Base-by-base conservation (phyloP, 2,888 invertebrate species). In the Atherix ibis region DNA sequence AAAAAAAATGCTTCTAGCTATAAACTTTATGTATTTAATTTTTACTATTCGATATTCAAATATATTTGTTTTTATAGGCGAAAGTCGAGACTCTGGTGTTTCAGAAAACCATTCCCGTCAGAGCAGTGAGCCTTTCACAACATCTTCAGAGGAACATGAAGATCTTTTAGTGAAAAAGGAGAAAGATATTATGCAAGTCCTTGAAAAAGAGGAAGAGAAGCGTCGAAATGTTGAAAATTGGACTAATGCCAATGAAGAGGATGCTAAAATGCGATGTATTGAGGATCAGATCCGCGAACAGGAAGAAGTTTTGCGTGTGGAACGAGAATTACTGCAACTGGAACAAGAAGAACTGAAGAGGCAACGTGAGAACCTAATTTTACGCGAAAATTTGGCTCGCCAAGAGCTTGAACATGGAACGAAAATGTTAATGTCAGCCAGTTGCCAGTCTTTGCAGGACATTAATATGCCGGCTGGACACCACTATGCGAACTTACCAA, bases 81-180 rank as follows among this genome's bases (percentile, higher is more conserved):
- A 78, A 46, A 78, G 78, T 44, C 70, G 82, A 35, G 83, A 83
- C 56, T 83, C 83, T 0, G 83, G 83, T 0, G 78, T 84, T 2
- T 71, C 73, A 0, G 71, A 69, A 46, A 72, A 76, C 46, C 82
- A 83, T 49, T 81, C 80, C 49, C 71, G 82, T 46, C 82, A 83
- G 53, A 80, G 81, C 50, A 82, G 82, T 57, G 82, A 81, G 67
- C 76, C 76, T 4, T 78, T 76, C 57, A 78, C 77, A 6, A 68
- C 70, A 31, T 77, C 76, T 40, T 81, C 81, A 5, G 83, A 83
- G 50, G 84, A 85, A 16, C 83, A 80, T 48, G 81, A 82, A 46
- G 70, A 74, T 45, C 64, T 50, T 43, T 17, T 56, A 47, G 25
- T 64, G 24, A 70, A 71, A 49, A 73, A 71, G 44, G 74, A 75